Evolutionary conservation across 2,888 invertebrate species (phyloP), one percentile per base, ranked within the genome.

Genomic region (Punctoribates punctum): DNA sequence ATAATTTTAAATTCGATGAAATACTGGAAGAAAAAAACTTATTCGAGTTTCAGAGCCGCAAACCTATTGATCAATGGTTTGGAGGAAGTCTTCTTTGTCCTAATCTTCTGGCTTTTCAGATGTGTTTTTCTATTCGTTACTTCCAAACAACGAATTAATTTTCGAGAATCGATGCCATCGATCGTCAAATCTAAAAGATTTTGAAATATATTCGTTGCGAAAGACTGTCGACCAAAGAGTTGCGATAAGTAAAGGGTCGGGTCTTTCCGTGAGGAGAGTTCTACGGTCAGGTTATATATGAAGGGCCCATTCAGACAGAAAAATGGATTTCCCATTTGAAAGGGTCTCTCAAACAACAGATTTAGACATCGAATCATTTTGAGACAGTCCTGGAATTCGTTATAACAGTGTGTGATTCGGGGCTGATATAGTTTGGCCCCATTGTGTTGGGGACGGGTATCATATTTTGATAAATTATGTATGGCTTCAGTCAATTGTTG

Each of bases 161-260:
- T 70, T 6, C 42, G 8, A 9, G 27, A 15, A 23, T 42, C 20
- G n/a, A 8, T n/a, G 4, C 42, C 46, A 42, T 70, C 70, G n/a
- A 38, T 11, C 6, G 42, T 23, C 6, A 20, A 9, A 42, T 20
- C 20, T 23, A 70, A 70, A 4, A 70, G 34, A 6, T 23, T 38
- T 20, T 38, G 11, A 9, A 70, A 70, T 42, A 70, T 23, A 46
- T 17, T 70, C 20, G 70, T 70, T 1, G 42, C 42, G 20, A 42
- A 88, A 82, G 86, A 89, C 79, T 85, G n/a, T n/a, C 77, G 74
- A 0, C 78, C 79, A n/a, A 80, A 57, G 0, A 79, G 17, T 75
- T 79, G 78, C 9, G 77, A 72, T n/a, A 80, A 62, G 72, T 78
- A 79, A 34, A 79, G 51, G 11, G 78, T 67, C n/a, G 78, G 78